Conservation (phyloP, 2,113 vertebrate genomes). For the Bambusicola thoracicus region DNA sequence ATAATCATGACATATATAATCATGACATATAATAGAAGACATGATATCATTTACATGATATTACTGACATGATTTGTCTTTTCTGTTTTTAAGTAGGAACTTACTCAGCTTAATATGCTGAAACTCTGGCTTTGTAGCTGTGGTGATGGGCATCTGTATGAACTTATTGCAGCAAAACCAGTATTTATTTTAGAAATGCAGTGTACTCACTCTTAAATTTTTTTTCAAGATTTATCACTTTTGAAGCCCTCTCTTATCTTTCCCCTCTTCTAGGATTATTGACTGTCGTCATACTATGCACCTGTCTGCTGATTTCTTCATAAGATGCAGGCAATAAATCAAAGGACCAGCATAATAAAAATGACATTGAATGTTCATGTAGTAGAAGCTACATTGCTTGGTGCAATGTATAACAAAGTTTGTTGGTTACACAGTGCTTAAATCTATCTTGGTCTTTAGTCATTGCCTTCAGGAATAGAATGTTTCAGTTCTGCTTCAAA, state of each 20-base stretch:
- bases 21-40: too few species aligned
- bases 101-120: not conserved
- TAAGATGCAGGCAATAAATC: not conserved
- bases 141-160: not conserved
- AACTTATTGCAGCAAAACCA: not conserved
- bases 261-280: not conserved
- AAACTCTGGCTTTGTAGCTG: not conserved
- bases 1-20: too few species aligned
- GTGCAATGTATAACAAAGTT: not conserved
- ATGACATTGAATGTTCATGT: not conserved
- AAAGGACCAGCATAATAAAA: not conserved
- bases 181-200: not conserved
- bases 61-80: too few species aligned
- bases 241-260: not conserved
- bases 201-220: not conserved
- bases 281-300: not conserved
- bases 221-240: not conserved
- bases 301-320: not conserved
- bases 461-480: not conserved
- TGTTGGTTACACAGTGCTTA: not conserved
- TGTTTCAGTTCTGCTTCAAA: not conserved
- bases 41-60: too few species aligned
- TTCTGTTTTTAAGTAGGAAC: not conserved
- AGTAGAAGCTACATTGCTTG: not conserved
- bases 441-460: not conserved